These are phyloP conservation scores for Trogon melanurus DNA, from an alignment of 2,113 vertebrate species.

Conservation along the genomic window DNA sequence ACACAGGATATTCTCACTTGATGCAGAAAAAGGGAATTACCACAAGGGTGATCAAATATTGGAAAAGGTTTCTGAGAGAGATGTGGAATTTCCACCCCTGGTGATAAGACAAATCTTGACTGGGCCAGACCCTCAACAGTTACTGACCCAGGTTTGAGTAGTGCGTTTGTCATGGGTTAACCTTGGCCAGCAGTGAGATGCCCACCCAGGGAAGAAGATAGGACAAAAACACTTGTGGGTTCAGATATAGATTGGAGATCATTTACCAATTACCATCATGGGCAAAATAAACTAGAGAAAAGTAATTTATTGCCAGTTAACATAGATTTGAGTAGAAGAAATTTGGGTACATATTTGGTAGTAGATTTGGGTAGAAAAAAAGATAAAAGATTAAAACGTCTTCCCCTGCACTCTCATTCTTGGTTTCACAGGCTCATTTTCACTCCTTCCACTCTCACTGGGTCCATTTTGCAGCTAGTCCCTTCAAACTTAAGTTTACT, in stretches of 20 bases:
- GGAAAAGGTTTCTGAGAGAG: background rate
- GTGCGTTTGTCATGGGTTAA: background rate
- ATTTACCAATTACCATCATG: background rate
- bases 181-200: background rate
- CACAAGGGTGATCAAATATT: fast-evolving
- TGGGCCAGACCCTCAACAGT: background rate
- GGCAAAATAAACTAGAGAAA: background rate
- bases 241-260: background rate
- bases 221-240: background rate
- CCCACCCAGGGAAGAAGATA: background rate
- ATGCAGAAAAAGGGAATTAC: background rate
- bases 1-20: background rate
- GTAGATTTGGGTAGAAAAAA: background rate
- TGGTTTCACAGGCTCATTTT: background rate
- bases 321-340: background rate
- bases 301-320: background rate
- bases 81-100: background rate
- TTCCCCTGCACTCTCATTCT: background rate
- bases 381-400: background rate
- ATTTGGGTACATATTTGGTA: too few species aligned
- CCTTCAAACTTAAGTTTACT: background rate
- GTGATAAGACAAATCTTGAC: background rate
- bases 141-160: background rate
- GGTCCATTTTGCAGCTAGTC: background rate
- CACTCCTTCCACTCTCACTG: background rate